Evolutionary conservation across 2,888 invertebrate species (phyloP), one percentile per base, ranked within the genome.

Genomic region (Meteorus colon): DNA sequence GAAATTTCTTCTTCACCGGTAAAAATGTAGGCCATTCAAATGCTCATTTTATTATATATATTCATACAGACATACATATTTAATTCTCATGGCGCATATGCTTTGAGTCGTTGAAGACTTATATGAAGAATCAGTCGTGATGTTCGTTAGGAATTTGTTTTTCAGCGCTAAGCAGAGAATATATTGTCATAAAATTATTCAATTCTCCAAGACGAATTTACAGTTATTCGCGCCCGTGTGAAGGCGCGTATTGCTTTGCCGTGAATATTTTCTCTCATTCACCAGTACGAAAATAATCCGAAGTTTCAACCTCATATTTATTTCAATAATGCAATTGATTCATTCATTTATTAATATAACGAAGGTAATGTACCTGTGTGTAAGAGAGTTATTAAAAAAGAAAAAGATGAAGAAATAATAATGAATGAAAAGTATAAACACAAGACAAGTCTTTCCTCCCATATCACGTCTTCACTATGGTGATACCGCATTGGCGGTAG

Each of bases 401-500:
- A 41, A 34, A 34, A 31, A 24, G 34, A 34, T 19, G 8, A 12
- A n/a, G 5, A n/a, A 5, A 2, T 6, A 24, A 65, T 0, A 65
- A 41, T 24, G 1, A 41, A n/a, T 34, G 45, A 68, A 66, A 27
- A 31, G n/a, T 31, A 19, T 8, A 55, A 2, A 24, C 19, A 19
- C n/a, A 65, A 37, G 8, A 16, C 37, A 65, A 41, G 4, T 63
- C 34, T 63, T 71, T 62, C 71, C 60, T 41, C 34, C 71, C 62
- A 71, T 24, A 55, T 19, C 8, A 55, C 16, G 41, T 71, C 19
- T 24, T 71, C 60, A 27, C 37, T 27, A 19, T 24, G 37, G 41
- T 63, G 63, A 16, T 55, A 55, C n/a, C 6, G 55, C 12, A 41
- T 34, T 55, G 83, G 85, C 80, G 82, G 76, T 81, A 80, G 80